Conservation (phyloP, 1,140 invertebrate genomes). For the Sinella curviseta region DNA sequence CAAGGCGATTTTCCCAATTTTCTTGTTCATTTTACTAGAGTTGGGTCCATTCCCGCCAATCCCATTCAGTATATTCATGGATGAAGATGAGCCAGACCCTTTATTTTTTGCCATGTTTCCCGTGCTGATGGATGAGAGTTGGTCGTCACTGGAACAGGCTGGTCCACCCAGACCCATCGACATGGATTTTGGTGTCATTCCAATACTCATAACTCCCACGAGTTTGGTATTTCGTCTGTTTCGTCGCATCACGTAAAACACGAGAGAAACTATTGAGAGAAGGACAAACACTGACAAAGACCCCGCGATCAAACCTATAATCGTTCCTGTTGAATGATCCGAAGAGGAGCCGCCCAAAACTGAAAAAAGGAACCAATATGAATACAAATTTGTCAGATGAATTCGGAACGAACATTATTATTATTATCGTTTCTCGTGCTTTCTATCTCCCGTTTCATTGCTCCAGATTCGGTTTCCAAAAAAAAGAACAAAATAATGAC, state of each 20-base stretch:
- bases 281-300: conserved; percentile 43
- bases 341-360: conserved; percentile 32
- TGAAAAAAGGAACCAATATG: conserved; percentile 20
- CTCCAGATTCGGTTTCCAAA: too few species aligned
- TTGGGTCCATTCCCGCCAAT: not conserved
- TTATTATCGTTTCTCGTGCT: not conserved
- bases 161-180: conserved; percentile 5
- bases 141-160: conserved; percentile 16
- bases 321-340: conserved; percentile 33
- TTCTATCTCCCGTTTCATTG: too few species aligned
- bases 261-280: conserved; percentile 36
- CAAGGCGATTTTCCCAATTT: conserved; percentile 41
- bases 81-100: not conserved
- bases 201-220: conserved; percentile 47
- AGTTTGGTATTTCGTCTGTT: conserved; percentile 47
- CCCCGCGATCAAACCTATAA: conserved; percentile 46
- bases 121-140: conserved; percentile 9
- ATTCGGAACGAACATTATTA: not conserved
- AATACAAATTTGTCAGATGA: not conserved
- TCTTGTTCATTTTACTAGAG: conserved; percentile 8
- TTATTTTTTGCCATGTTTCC: conserved; percentile 7
- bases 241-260: conserved; percentile 43
- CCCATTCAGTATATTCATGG: not conserved
- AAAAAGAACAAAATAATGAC: too few species aligned
- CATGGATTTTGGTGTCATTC: conserved; percentile 45